Conservation (phyloP, 2,888 invertebrate genomes). For the Halictus ligatus region DNA sequence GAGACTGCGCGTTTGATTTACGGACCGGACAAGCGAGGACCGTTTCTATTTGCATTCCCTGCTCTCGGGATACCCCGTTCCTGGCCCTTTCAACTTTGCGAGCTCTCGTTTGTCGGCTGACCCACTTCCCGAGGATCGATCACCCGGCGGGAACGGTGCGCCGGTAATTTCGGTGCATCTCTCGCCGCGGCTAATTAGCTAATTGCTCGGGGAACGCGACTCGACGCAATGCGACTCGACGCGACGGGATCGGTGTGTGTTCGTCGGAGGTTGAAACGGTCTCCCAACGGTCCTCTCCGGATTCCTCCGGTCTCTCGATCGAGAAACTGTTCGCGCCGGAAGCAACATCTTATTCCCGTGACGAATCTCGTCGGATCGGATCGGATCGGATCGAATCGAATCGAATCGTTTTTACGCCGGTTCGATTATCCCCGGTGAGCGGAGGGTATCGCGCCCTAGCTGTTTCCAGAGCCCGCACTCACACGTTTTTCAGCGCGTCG, state of each 20-base stretch:
- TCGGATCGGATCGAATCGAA: background rate
- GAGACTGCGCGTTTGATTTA: background rate
- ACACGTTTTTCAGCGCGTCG: too few relatives aligned
- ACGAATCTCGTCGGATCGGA: background rate
- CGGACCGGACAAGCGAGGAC: background rate
- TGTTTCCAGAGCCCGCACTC: too few relatives aligned
- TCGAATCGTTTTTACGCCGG: background rate
- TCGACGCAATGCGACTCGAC: background rate
- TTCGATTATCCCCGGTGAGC: background rate
- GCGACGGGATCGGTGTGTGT: background rate
- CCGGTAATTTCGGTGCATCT: background rate
- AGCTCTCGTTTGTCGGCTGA: slow-evolving; percentile 25
- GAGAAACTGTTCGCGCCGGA: background rate
- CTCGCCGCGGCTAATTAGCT: background rate
- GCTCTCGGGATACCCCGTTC: background rate
- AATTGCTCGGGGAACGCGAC: slow-evolving; percentile 1
- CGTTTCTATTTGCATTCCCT: slow-evolving; percentile 12
- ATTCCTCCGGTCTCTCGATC: background rate
- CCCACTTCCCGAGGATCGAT: slow-evolving; percentile 32
- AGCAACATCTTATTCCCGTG: background rate
- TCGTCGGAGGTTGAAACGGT: background rate
- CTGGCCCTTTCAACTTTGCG: slow-evolving; percentile 27
- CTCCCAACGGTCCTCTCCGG: background rate
- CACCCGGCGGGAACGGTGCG: background rate
- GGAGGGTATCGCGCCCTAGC: background rate